Conservation (phyloP, 1,140 invertebrate genomes). For the Drosophila tristis region DNA sequence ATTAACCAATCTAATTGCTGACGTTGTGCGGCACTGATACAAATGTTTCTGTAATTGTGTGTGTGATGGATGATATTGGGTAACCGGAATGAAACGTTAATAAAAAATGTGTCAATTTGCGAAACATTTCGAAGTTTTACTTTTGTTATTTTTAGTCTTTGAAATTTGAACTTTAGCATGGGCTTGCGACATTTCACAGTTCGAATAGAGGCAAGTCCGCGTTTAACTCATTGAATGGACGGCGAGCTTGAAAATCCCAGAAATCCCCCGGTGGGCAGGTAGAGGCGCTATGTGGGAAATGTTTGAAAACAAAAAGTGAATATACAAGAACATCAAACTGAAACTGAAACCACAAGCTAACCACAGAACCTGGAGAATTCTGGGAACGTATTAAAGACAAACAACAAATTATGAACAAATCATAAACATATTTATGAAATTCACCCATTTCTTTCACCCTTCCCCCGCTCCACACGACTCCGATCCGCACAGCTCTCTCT, state of each 20-base stretch:
- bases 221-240: constrained; percentile 46
- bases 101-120: constrained; percentile 75
- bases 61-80: constrained; percentile 36
- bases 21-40: constrained; percentile 64
- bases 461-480: background rate
- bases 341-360: constrained; percentile 49
- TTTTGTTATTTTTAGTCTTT: constrained; percentile 25
- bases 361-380: constrained; percentile 40
- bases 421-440: constrained; percentile 79
- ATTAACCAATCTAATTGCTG: constrained; percentile 59
- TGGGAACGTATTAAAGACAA: constrained; percentile 63
- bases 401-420: constrained; percentile 75
- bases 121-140: constrained; percentile 51
- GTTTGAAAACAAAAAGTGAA: constrained; percentile 4
- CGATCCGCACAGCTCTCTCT: background rate
- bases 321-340: constrained; percentile 6
- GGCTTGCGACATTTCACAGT: constrained; percentile 60
- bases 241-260: constrained; percentile 55
- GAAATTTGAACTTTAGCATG: constrained; percentile 63
- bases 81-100: constrained; percentile 64
- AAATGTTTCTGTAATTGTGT: constrained; percentile 21
- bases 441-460: constrained; percentile 68
- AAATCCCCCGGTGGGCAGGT: constrained; percentile 40
- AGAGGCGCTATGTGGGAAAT: constrained; percentile 25
- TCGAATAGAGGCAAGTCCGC: constrained; percentile 22